A percentile compares a stretch with the other conserved stretches of the same genome.
These are phyloP conservation scores for Cyprinodon variegatus DNA, from an alignment of 2,113 vertebrate genomes.

Conservation along the genomic window DNA sequence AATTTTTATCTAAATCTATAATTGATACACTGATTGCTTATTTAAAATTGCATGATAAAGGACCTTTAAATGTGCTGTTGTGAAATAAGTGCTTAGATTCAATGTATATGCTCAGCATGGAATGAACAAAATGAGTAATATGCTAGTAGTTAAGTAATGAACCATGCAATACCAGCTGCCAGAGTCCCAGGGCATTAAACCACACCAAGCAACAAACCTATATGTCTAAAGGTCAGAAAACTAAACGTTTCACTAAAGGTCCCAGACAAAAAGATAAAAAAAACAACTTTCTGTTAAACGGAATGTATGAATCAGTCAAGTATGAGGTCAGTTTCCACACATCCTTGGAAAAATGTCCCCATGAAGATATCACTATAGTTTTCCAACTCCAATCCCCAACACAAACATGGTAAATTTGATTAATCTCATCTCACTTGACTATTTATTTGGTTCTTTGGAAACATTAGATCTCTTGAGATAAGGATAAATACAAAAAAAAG, in stretches of 20 bases:
- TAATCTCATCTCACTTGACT: conserved; percentile 39
- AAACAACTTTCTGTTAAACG: conserved; percentile 14
- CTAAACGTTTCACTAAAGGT: conserved; percentile 19
- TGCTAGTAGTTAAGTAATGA: conserved; percentile 22
- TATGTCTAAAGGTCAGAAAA: conserved; percentile 21
- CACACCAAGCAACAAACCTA: conserved; percentile 47
- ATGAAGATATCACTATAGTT: conserved; percentile 51
- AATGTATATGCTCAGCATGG: conserved; percentile 28
- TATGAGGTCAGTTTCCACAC: conserved; percentile 33
- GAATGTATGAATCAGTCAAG: conserved; percentile 44
- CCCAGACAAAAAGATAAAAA: conserved; percentile 32
- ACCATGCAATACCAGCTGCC: conserved; percentile 14
- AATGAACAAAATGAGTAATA: conserved; percentile 56
- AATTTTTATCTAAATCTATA: no score
- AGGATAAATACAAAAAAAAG: conserved; percentile 8
- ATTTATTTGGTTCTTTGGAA: conserved; percentile 10
- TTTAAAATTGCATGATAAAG: conserved; percentile 10
- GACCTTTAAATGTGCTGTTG: conserved; percentile 9
- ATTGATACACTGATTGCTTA: no score
- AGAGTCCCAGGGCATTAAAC: conserved; percentile 22
- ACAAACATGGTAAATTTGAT: conserved; percentile 18
- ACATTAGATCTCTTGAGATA: conserved; percentile 26
- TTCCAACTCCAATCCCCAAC: conserved; percentile 24
- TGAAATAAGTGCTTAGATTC: conserved; percentile 30
- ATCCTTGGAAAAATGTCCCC: conserved; percentile 1